Evolutionary conservation across 2,113 vertebrate species (phyloP).

Genomic region (Strigops habroptila): DNA sequence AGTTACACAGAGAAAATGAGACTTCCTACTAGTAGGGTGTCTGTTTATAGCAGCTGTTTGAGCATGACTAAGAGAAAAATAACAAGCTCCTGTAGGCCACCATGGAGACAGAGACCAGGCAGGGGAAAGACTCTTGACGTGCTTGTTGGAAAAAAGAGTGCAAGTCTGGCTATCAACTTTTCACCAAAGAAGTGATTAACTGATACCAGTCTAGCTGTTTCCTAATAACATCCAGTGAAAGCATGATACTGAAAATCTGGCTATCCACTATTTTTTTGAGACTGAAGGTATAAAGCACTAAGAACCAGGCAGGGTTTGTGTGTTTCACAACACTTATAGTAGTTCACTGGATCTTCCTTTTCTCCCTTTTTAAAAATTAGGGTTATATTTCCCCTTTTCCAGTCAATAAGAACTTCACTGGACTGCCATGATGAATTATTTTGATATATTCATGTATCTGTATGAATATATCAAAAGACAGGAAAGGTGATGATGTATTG

Average conservation of each 20-base stretch:
- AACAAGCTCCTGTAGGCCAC: neutral
- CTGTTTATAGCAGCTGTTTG: neutral
- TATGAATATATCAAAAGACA: neutral
- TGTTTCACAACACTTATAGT: neutral
- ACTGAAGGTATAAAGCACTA: neutral
- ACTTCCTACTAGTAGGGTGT: neutral
- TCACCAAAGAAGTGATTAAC: neutral
- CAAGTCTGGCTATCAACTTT: neutral
- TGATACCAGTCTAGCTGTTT: neutral
- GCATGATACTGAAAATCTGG: neutral
- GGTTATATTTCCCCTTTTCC: neutral
- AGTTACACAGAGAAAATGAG: neutral
- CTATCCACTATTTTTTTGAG: neutral
- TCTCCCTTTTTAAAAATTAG: neutral
- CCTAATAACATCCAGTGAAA: accelerated
- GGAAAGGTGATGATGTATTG: neutral
- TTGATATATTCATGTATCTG: too few species aligned
- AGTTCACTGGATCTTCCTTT: neutral
- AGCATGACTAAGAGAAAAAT: neutral
- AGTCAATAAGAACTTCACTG: neutral
- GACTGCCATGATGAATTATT: neutral
- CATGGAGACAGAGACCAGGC: accelerated
- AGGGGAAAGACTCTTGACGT: neutral
- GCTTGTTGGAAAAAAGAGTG: neutral
- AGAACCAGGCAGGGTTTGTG: neutral